Percentiles rank a stretch among this genome's conserved stretches.
Conservation (phyloP, 2,113 vertebrate genomes). For the Polypterus senegalus region DNA sequence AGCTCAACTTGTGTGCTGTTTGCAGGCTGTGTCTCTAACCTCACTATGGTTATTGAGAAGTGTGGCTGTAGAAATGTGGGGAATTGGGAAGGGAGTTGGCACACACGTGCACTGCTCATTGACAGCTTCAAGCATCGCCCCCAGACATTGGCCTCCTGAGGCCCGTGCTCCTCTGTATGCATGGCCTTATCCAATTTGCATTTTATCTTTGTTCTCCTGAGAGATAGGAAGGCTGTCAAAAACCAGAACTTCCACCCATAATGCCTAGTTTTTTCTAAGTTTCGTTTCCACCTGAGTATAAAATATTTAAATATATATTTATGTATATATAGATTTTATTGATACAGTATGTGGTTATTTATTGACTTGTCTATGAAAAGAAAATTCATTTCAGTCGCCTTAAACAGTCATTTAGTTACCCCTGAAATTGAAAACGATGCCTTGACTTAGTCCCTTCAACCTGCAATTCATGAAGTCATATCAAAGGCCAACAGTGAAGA, state of each 20-base stretch:
- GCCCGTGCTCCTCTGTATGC: slow-evolving; percentile 1
- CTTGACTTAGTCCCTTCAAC: slow-evolving; percentile 7
- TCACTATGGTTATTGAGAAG: background rate
- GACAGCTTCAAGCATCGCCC: background rate
- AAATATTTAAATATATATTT: too few relatives aligned
- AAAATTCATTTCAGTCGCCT: background rate
- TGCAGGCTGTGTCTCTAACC: slow-evolving; percentile 25
- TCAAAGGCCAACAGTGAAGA: too few relatives aligned
- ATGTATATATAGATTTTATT: too few relatives aligned
- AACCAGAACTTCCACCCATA: too few relatives aligned
- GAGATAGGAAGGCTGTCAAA: too few relatives aligned
- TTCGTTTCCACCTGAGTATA: too few relatives aligned
- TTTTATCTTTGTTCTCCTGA: background rate
- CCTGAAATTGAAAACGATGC: slow-evolving; percentile 2
- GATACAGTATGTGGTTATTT: too few relatives aligned
- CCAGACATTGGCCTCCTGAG: slow-evolving; percentile 5
- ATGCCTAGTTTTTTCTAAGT: too few relatives aligned
- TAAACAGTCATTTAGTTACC: slow-evolving; percentile 3
- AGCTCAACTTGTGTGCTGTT: slow-evolving; percentile 11
- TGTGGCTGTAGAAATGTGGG: background rate
- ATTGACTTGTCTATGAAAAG: too few relatives aligned
- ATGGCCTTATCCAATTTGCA: background rate
- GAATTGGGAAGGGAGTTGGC: background rate
- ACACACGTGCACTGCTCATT: too few relatives aligned
- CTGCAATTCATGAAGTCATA: slow-evolving; percentile 12